Base-by-base conservation (phyloP, 2,797 vertebrate species). In the Amazona finschi region DNA sequence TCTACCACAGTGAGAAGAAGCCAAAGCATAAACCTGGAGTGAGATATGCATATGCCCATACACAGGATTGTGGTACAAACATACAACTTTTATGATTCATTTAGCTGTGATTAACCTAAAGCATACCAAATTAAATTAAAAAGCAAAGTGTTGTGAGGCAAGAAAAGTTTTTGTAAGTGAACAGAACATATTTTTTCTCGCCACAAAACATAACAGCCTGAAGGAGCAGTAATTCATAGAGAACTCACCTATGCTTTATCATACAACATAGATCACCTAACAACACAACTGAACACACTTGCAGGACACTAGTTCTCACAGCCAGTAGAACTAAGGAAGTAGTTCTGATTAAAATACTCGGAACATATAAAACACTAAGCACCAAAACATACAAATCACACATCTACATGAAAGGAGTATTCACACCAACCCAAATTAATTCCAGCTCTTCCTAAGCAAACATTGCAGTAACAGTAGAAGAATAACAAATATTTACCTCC, bases 401-500 rank as follows among this genome's bases (percentile, higher is more conserved):
- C 21, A n/a, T 6, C 30, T 72, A 28, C 9, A 5, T 5, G 10
- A 81, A 88, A 49, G 11, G 8, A 95, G 31, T 6, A 64, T 13
- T 75, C 47, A 61, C 50, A 76, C 8, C 7, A 86, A 76, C 6
- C 10, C 18, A 79, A 84, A 94, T 41, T 36, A 46, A 91, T n/a
- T 84, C 4, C 20, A 78, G 38, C 6, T 77, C 27, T 41, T 64
- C 24, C 44, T 61, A 65, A 93, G 67, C 25, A 78, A 82, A 57
- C n/a, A 7, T 43, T 85, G 72, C 28, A 69, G 53, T 38, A 94
- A 84, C 15, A 65, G 19, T 18, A 90, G 30, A 4, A 82, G 5
- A 85, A 90, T 8, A 90, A 82, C 52, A 91, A 94, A 90, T 89
- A 89, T 89, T 96, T 96, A 85, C 46, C 36, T 74, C 9, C 3